These are phyloP conservation scores for Sceloporus tristichus DNA, from an alignment of 2,113 vertebrate species.

Conservation along the genomic window DNA sequence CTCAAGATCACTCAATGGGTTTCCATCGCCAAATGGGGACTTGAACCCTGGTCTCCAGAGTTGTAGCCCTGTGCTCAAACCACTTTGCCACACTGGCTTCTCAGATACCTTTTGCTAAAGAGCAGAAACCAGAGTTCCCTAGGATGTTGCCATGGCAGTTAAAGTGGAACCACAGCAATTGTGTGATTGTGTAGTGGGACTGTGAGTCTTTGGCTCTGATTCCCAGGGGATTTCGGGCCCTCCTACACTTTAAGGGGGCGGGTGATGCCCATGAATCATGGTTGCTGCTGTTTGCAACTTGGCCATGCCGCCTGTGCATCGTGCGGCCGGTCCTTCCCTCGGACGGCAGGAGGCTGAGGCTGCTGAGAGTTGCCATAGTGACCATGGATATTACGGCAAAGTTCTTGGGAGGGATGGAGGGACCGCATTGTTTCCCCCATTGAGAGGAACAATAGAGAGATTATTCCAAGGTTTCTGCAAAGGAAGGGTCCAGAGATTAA, in stretches of 20 bases:
- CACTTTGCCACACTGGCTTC: neutral
- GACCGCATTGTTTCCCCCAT: slow-evolving; percentile 64
- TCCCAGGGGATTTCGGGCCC: neutral
- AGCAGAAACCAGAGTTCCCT: no score
- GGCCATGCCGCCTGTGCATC: slow-evolving; percentile 55
- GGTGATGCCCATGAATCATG: neutral
- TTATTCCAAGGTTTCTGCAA: neutral
- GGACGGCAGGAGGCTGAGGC: slow-evolving; percentile 53
- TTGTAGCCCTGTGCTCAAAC: neutral
- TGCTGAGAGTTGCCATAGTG: slow-evolving; percentile 73
- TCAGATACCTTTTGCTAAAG: no score
- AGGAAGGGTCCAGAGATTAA: neutral
- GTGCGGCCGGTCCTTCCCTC: slow-evolving; percentile 35
- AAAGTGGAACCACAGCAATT: no score
- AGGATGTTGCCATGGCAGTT: neutral
- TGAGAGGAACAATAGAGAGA: slow-evolving; percentile 46
- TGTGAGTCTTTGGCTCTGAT: neutral
- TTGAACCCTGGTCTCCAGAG: no score
- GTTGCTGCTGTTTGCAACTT: slow-evolving; percentile 48
- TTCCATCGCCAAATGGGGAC: no score
- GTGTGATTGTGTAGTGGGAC: neutral
- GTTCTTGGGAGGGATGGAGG: slow-evolving; percentile 65
- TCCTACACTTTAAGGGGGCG: neutral
- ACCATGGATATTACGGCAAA: slow-evolving; percentile 73
- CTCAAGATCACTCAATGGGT: no score